Evolutionary conservation across 2,113 vertebrate genomes (phyloP).

Genomic region (Lophura nycthemera): DNA sequence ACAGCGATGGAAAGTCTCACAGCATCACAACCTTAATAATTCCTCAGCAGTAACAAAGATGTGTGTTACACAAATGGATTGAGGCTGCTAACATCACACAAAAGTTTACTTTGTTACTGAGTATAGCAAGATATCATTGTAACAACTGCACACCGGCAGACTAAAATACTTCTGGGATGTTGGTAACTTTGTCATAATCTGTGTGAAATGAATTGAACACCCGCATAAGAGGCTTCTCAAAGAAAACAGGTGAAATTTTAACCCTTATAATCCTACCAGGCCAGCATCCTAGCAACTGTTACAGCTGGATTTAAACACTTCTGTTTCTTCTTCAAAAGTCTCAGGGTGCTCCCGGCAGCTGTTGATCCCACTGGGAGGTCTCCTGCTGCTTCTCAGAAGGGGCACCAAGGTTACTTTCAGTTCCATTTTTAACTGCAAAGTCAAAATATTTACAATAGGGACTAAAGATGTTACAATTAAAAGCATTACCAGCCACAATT

Average conservation of each 20-base stretch:
- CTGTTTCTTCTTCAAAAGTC: not conserved
- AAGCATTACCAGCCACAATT: not conserved
- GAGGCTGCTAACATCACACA: not conserved
- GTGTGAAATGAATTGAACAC: rapidly evolving
- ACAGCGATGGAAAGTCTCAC: not conserved
- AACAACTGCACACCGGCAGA: not conserved
- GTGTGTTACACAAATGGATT: not conserved
- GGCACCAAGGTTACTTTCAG: not conserved
- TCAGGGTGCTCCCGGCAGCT: not conserved
- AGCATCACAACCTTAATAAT: not conserved
- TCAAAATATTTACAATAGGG: not conserved
- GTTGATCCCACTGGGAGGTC: not conserved
- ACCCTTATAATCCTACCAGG: not conserved
- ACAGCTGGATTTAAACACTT: not conserved
- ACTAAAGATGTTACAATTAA: not conserved
- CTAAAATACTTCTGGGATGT: not conserved
- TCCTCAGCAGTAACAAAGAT: not conserved
- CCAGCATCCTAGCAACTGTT: not conserved
- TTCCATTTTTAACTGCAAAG: not conserved
- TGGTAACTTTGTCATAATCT: not conserved
- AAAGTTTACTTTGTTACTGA: not conserved
- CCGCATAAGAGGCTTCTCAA: not conserved
- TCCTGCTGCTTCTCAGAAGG: not conserved
- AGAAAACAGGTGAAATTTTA: not conserved
- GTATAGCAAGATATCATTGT: not conserved